Percentiles rank a stretch among this genome's conserved stretches.
phyloP scores from a whole-genome alignment of 2,797 vertebrate species.

The Crocodylus rhombifer region DNA sequence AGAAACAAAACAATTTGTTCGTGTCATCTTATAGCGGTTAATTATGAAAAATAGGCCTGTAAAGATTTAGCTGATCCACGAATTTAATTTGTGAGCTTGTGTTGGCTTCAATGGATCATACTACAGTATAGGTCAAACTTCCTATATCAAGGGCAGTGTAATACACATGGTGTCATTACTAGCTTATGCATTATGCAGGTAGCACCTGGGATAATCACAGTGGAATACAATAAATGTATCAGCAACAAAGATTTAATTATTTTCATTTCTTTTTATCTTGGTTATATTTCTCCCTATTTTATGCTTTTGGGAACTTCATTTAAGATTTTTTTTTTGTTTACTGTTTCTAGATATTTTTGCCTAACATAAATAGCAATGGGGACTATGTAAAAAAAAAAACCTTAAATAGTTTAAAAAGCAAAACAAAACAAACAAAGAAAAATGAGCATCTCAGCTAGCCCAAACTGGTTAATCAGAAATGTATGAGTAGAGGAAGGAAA shows the following conservation, averaged over 20 bases:
- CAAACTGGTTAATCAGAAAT: too few species aligned
- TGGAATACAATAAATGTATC: neutral
- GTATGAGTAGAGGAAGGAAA: too few species aligned
- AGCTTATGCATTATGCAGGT: conserved; percentile 37
- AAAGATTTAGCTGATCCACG: conserved; percentile 26
- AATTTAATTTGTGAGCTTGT: conserved; percentile 54
- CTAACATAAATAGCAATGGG: neutral
- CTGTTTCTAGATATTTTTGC: neutral
- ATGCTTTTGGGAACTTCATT: neutral
- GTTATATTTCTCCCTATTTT: conserved; percentile 11
- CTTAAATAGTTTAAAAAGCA: neutral
- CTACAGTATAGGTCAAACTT: neutral
- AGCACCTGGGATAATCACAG: neutral
- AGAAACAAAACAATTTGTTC: conserved; percentile 72
- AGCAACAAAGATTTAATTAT: neutral
- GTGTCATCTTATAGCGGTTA: conserved; percentile 65
- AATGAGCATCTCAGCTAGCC: too few species aligned
- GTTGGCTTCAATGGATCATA: neutral
- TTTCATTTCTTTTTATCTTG: neutral
- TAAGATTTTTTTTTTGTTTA: neutral
- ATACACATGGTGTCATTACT: conserved; percentile 3
- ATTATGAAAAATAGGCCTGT: conserved; percentile 71
- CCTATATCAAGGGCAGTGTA: conserved; percentile 14
- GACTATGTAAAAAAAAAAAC: neutral
- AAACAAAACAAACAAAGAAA: neutral